Evolutionary conservation across 2,888 invertebrate species (phyloP), one percentile per base, ranked within the genome.

Genomic region (Latheticus oryzae): DNA sequence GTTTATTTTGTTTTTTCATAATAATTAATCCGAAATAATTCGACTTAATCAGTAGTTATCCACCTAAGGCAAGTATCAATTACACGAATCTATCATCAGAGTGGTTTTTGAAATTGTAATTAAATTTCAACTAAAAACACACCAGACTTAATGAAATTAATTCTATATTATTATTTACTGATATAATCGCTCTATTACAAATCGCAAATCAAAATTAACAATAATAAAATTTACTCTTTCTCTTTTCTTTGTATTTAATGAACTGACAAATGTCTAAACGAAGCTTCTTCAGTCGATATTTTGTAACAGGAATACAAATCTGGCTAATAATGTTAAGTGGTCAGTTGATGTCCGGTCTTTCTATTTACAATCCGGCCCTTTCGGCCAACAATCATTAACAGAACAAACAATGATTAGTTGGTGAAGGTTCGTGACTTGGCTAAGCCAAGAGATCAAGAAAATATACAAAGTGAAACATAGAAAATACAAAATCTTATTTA

Each of bases 321-420:
- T 33, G 35, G 45, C 35, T 57, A 57, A 57, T 45, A 9, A 24
- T 16, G 43, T 57, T 57, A 57, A 57, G 50, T 51, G 57, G 57
- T 28, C 57, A 42, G 50, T 38, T 7, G 37, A 28, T 43, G 53
- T 54, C 53, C 53, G 38, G 37, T 17, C 19, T n/a, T 23, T 16
- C 5, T 54, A 17, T 54, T 45, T 45, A 45, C 45, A 33, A 5
- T 19, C 15, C 51, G 23, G 37, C 51, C 57, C 57, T 57, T 57
- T 26, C 21, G 47, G 37, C 57, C 42, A 50, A 54, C 54, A 37
- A 57, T 57, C 57, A 57, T 57, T 57, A 57, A 51, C 57, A 57
- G 57, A 51, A 57, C 40, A 50, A 57, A 57, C 51, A 57, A 37
- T 57, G 57, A 57, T 57, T 57, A 57, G 57, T 24, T 28, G 50